A percentile compares a stretch with the other conserved stretches of the same genome.
Evolutionary conservation across 2,113 vertebrate genomes (phyloP).

Genomic region (Uropsilus gracilis): DNA sequence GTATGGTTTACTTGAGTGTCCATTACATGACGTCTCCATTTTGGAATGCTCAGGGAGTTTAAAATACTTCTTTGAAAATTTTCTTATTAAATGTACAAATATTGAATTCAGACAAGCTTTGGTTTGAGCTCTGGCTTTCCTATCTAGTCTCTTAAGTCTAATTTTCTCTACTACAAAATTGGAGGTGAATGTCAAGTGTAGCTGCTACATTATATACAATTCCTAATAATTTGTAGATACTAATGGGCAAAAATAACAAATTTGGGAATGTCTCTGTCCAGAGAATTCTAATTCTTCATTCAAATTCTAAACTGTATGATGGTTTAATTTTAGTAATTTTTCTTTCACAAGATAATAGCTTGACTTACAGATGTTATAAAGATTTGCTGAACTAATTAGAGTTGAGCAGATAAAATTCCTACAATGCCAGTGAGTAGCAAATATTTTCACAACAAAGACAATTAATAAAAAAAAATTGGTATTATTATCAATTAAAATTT

Average conservation of each 20-base stretch:
- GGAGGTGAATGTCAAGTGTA: neutral
- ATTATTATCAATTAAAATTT: constrained; percentile 34
- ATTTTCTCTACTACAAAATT: neutral
- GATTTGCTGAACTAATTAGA: neutral
- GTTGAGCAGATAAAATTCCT: neutral
- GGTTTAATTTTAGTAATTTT: neutral
- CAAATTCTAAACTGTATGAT: too few species aligned
- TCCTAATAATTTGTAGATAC: neutral
- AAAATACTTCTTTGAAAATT: neutral
- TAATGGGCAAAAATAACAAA: neutral
- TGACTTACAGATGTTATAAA: neutral
- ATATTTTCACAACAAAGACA: neutral
- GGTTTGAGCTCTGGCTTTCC: neutral
- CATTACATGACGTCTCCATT: neutral
- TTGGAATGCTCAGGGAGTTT: neutral
- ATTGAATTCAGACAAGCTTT: neutral
- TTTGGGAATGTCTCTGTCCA: neutral
- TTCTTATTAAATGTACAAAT: neutral
- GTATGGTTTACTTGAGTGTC: neutral
- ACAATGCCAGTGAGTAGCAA: neutral
- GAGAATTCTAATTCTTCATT: neutral
- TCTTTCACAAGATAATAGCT: neutral
- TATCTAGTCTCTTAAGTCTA: neutral
- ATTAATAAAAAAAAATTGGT: neutral
- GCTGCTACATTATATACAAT: neutral